These are phyloP conservation scores for Monopis laevigella DNA, from an alignment of 2,888 invertebrate species.

Conservation along the genomic window DNA sequence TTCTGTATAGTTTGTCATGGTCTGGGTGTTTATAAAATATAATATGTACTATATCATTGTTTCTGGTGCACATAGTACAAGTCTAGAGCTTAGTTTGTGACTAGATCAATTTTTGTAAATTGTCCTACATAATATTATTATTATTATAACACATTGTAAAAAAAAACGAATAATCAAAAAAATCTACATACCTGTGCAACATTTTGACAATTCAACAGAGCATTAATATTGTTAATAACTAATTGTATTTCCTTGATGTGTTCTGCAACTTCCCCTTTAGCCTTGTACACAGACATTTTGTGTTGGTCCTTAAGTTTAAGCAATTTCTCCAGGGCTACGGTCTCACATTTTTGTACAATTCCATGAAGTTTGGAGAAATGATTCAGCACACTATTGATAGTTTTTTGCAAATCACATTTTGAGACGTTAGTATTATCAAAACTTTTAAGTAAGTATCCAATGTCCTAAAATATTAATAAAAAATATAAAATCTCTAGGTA, in stretches of 20 bases:
- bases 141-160: too few relatives aligned
- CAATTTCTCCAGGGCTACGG: constrained; percentile 40
- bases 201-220: constrained; percentile 20
- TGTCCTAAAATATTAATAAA: constrained; percentile 1
- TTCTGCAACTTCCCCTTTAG: constrained; percentile 32
- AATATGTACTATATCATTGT: too few relatives aligned
- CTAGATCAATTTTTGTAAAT: too few relatives aligned
- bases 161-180: too few relatives aligned
- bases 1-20: too few relatives aligned
- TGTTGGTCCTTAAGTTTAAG: constrained; percentile 34
- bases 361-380: constrained; percentile 62
- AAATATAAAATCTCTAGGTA: background rate
- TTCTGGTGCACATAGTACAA: too few relatives aligned
- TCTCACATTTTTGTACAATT: constrained; percentile 60
- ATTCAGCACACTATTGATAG: constrained; percentile 45
- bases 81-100: too few relatives aligned
- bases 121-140: too few relatives aligned
- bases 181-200: constrained; percentile 7
- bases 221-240: constrained; percentile 24
- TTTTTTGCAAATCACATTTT: constrained; percentile 12
- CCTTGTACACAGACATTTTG: constrained; percentile 35
- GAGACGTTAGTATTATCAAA: background rate
- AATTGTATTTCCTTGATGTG: constrained; percentile 35
- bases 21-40: too few relatives aligned
- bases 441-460: background rate